A percentile compares a stretch with the other conserved stretches of the same genome.
phyloP scores from a whole-genome alignment of 2,888 invertebrate genomes.

The Byasa hedistus region DNA sequence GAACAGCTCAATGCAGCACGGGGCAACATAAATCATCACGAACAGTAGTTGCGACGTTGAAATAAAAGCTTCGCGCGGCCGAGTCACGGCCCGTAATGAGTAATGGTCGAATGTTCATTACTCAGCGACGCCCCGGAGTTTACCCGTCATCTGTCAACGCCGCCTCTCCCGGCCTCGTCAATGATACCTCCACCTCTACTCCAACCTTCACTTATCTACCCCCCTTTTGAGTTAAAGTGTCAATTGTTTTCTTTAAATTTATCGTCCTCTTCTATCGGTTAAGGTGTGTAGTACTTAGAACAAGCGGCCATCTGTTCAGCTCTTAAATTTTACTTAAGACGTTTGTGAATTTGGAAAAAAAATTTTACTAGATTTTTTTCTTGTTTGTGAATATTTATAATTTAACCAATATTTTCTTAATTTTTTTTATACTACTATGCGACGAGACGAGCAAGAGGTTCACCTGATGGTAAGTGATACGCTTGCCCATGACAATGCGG shows the following conservation, averaged over 20 bases:
- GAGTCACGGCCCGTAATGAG: constrained; percentile 58
- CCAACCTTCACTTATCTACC: constrained; percentile 35
- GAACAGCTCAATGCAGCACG: constrained; percentile 36
- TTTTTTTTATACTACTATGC: too few relatives aligned
- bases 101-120: constrained; percentile 62
- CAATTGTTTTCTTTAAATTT: constrained; percentile 34
- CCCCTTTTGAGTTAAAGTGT: constrained; percentile 33
- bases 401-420: too few relatives aligned
- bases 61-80: constrained; percentile 57
- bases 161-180: constrained; percentile 36
- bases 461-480: too few relatives aligned
- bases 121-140: constrained; percentile 65
- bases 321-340: too few relatives aligned
- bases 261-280: constrained; percentile 11
- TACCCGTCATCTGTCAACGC: constrained; percentile 67
- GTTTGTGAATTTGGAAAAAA: too few relatives aligned
- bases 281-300: too few relatives aligned
- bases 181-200: constrained; percentile 37
- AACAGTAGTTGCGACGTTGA: constrained; percentile 53
- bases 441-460: too few relatives aligned
- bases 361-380: too few relatives aligned
- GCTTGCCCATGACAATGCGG: too few relatives aligned
- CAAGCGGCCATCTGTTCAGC: too few relatives aligned
- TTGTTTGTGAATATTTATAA: too few relatives aligned
- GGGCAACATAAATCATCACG: constrained; percentile 47